Evolutionary conservation across 2,113 vertebrate species (phyloP).

Genomic region (Oreocharis arfaki): DNA sequence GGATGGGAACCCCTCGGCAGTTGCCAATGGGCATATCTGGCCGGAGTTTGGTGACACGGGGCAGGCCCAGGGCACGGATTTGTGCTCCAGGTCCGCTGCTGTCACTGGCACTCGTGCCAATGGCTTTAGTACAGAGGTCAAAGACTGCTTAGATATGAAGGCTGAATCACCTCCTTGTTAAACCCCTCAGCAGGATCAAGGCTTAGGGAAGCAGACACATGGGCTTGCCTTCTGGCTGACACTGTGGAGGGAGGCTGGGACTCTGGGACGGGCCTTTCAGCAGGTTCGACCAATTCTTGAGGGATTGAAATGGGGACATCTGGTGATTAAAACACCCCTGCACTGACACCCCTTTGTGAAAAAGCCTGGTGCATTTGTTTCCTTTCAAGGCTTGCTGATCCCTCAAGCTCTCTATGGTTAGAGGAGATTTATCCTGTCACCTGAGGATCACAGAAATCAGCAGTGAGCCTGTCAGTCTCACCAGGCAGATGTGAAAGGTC

Average conservation of each 20-base stretch:
- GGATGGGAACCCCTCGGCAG: neutral
- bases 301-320: neutral
- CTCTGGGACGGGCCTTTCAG: neutral
- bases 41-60: fast-evolving
- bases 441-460: neutral
- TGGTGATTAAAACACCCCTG: neutral
- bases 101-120: fast-evolving
- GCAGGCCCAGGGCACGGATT: neutral
- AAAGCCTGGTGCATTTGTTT: neutral
- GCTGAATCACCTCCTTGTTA: constrained; percentile 47
- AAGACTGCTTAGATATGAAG: constrained; percentile 49
- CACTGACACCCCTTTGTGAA: neutral
- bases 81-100: neutral
- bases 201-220: constrained; percentile 40
- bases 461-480: neutral
- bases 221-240: constrained; percentile 22
- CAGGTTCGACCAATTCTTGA: fast-evolving
- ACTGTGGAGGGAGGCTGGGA: neutral
- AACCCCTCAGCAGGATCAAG: constrained; percentile 54
- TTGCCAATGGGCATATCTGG: neutral
- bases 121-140: constrained; percentile 48
- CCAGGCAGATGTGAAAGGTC: neutral
- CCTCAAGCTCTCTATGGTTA: neutral
- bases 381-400: neutral
- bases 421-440: neutral